Base-by-base conservation (phyloP, 2,113 vertebrate genomes). In the Syngnathus floridae region DNA sequence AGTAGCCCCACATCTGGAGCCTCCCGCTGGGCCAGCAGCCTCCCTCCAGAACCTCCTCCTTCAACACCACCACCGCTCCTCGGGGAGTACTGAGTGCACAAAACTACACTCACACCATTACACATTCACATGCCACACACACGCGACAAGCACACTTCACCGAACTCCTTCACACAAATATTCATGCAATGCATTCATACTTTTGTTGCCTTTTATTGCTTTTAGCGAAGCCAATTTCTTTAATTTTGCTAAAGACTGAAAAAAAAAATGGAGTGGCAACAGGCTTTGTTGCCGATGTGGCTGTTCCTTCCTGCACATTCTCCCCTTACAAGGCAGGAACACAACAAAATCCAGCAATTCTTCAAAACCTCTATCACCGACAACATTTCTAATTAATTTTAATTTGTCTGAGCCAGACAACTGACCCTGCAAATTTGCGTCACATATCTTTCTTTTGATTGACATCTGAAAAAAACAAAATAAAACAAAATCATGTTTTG, bases 1-100 rank as follows among this genome's bases (percentile, higher is more conserved):
- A 49, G 78, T 89, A 84, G 86, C 81, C 87, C 86, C 85, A 91
- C 90, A 91, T 91, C 89, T 91, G 89, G 88, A 90, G 83, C 69
- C 83, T 90, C 88, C 89, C 84, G 80, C 88, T 88, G 87, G 88
- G 89, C 78, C 76, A 74, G 80, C 70, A 82, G 79, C 71, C 73
- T 80, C 70, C 76, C 71, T 82, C 67, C 69, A 66, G 60, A 31
- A 68, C 77, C 71, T 76, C 82, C 70, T 36, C 75, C 76, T 70
- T 67, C 67, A 41, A 75, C 71, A 73, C 74, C 64, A 76, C 78
- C 75, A 63, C 68, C 7, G 21, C 67, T 83, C 88, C 78, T 75
- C 14, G 7, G 86, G 84, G 81, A 83, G 70, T 64, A 63, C 72
- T 58, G 71, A 75, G 61, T 69, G 45, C 66, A 67, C 55, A 65